phyloP scores from a whole-genome alignment of 2,888 invertebrate genomes.

The Microctonus brassicae region DNA sequence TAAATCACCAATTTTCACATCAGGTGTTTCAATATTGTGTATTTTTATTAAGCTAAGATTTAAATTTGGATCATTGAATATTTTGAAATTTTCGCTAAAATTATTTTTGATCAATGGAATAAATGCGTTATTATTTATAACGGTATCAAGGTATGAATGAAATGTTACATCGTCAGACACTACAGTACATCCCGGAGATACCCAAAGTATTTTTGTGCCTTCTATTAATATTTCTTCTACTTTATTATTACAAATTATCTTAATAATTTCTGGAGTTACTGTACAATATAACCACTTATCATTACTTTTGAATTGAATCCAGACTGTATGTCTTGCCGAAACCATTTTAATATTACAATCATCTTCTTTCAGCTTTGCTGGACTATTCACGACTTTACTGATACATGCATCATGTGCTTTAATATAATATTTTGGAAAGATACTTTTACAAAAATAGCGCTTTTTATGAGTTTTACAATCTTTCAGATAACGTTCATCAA shows the following conservation, averaged over 20 bases:
- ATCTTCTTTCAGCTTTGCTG: conserved; percentile 12
- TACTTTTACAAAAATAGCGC: conserved; percentile 20
- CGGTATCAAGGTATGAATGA: background rate
- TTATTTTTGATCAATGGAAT: conserved; percentile 11
- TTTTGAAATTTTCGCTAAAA: conserved; percentile 22
- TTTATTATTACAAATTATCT: conserved; percentile 13
- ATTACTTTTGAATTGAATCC: conserved; percentile 27
- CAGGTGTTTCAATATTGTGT: conserved; percentile 20
- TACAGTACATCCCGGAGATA: background rate
- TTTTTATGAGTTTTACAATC: conserved; percentile 17
- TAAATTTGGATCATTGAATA: conserved; percentile 2
- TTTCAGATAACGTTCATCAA: conserved; percentile 13
- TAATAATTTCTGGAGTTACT: conserved; percentile 14
- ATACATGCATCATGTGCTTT: conserved; percentile 24
- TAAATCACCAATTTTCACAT: conserved; percentile 26
- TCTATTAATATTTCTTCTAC: background rate
- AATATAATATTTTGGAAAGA: conserved; percentile 31
- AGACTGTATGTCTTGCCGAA: conserved; percentile 5
- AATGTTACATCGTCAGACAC: conserved; percentile 19
- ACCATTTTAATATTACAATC: conserved; percentile 22
- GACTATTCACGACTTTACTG: conserved; percentile 33
- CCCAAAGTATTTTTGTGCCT: too few species aligned
- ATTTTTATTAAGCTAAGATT: conserved; percentile 27
- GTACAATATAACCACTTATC: conserved; percentile 15
- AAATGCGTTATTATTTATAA: conserved; percentile 1